Base-by-base conservation (phyloP, 1,140 invertebrate species). In the Rhagoletis zephyria region DNA sequence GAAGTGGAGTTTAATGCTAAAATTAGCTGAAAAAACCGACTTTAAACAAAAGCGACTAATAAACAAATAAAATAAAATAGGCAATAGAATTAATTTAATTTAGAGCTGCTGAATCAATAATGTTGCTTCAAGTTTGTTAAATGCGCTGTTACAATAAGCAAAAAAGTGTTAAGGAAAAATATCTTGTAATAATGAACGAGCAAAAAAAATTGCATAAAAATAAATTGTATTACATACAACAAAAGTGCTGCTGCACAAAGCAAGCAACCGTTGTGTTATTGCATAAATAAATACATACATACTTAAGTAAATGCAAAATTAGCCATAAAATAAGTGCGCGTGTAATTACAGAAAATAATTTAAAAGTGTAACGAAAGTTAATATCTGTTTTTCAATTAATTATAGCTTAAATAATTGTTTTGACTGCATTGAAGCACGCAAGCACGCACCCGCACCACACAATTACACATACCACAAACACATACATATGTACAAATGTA, bases 81-180 rank as follows among this genome's bases (percentile, higher is more conserved):
- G 10, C 6, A 48, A 42, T 14, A 48, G 0, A 74, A 45, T 30
- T 48, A 30, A 85, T 85, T 85, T 85, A 12, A 10, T 10, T 85
- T 85, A n/a, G 40, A 30, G n/a, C 51, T 9, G 51, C 81, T 85
- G 59, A 59, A 14, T 59, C 56, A 30, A n/a, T 60, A 61, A 85
- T 30, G 40, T 45, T 74, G 67, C 67, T 74, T 74, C 67, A 48
- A 45, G 42, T 74, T 74, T 48, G 67, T 74, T 74, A 74, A 74
- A 16, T 16, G 67, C 67, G 67, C 67, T 74, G 12, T 85, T 85
- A 30, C 51, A 85, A 85, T 42, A 85, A 85, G 19, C 40, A 74
- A 74, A 14, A 56, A 74, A 45, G 16, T 74, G 10, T 7, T 60
- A 12, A 74, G 40, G 67, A 48, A 45, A 74, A 48, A 45, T 74